Conservation (phyloP, 2,888 invertebrate species). For the Glaucopsyche alexis region DNA sequence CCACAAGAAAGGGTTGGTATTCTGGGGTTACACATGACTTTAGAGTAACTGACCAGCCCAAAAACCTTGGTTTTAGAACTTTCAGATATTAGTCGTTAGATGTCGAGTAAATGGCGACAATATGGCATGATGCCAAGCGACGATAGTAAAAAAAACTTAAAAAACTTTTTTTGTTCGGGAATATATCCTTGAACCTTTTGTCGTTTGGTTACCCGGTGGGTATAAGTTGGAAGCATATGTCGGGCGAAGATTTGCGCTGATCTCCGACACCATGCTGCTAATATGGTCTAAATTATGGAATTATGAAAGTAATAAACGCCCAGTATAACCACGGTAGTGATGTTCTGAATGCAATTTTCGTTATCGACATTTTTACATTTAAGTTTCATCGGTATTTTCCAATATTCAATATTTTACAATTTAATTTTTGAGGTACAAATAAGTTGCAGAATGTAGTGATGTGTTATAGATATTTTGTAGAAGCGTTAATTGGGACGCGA, state of each 20-base stretch:
- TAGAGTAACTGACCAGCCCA: no score
- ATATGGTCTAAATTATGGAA: conserved; percentile 45
- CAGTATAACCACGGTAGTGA: conserved; percentile 28
- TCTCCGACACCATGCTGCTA: conserved; percentile 41
- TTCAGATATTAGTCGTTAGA: no score
- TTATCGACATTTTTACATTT: conserved; percentile 12
- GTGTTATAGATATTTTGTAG: conserved; percentile 24
- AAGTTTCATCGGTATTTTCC: not conserved
- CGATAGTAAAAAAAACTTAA: not conserved
- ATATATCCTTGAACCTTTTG: conserved; percentile 2
- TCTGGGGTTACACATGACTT: no score
- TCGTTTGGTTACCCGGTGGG: conserved; percentile 24
- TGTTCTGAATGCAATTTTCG: not conserved
- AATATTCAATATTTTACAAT: not conserved
- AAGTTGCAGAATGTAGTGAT: not conserved
- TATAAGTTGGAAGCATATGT: conserved; percentile 37
- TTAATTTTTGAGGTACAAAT: not conserved
- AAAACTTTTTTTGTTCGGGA: not conserved
- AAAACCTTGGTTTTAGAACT: no score
- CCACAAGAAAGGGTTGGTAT: no score
- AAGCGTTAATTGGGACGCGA: conserved; percentile 15
- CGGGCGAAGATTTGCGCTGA: conserved; percentile 42
- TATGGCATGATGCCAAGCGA: no score
- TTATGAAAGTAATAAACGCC: conserved; percentile 41
- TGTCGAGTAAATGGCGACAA: no score